Percentiles rank a stretch among this genome's conserved stretches.
These are phyloP conservation scores for Zophobas morio DNA, from an alignment of 1,140 invertebrate genomes.

Conservation along the genomic window DNA sequence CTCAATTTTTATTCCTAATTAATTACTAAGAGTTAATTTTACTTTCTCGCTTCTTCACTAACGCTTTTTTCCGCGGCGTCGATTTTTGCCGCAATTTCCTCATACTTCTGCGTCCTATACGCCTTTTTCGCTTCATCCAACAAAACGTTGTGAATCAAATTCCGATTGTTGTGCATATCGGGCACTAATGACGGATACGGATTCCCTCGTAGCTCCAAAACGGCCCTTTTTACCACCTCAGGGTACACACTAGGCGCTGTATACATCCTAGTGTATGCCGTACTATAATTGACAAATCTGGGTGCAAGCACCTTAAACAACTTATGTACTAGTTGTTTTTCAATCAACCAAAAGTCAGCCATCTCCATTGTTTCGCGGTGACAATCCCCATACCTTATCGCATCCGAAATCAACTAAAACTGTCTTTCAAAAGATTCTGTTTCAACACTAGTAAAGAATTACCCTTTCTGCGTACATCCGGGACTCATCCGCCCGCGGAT, in stretches of 20 bases:
- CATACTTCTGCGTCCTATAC: conserved; percentile 68
- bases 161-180: conserved; percentile 72
- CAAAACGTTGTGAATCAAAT: conserved; percentile 80
- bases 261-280: conserved; percentile 82
- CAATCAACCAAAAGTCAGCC: conserved; percentile 90
- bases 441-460: conserved; percentile 61
- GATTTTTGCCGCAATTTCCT: conserved; percentile 65
- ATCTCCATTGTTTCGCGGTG: conserved; percentile 90
- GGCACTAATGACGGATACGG: conserved; percentile 75
- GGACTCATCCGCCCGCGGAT: conserved; percentile 83
- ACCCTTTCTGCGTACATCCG: conserved; percentile 91
- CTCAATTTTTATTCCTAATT: too few relatives aligned
- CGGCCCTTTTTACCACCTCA: conserved; percentile 70
- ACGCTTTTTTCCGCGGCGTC: conserved; percentile 53
- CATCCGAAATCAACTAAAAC: conserved; percentile 91
- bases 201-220: conserved; percentile 87
- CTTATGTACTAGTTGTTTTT: conserved; percentile 93
- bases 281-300: conserved; percentile 80
- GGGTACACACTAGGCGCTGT: conserved; percentile 78
- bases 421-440: conserved; percentile 29
- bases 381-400: conserved; percentile 87
- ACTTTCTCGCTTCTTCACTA: background rate
- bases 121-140: conserved; percentile 82
- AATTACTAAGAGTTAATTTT: too few relatives aligned
- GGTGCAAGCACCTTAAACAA: conserved; percentile 94